A percentile compares a stretch with the other conserved stretches of the same genome.
Evolutionary conservation across 1,140 invertebrate species (phyloP).

Genomic region (Neodiprion pinetum): DNA sequence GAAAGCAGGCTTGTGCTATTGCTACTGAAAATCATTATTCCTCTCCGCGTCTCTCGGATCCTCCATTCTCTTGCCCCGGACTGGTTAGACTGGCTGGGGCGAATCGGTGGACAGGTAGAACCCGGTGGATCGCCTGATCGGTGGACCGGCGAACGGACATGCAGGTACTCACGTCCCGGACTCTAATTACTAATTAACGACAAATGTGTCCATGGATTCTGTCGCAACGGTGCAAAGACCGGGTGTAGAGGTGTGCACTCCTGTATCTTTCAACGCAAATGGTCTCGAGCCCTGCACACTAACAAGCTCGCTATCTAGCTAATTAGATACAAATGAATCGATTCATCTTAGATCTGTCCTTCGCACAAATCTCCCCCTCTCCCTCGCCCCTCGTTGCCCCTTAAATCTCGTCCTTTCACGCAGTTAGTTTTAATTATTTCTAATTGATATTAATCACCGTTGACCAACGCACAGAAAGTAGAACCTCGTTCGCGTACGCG

Average conservation of each 20-base stretch:
- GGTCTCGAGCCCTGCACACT: slow-evolving; percentile 1
- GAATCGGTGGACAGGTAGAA: background rate
- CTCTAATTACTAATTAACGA: slow-evolving; percentile 17
- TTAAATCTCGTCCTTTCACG: background rate
- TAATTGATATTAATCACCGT: slow-evolving; percentile 8
- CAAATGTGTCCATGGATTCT: slow-evolving; percentile 14
- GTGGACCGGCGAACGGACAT: background rate
- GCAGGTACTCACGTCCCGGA: slow-evolving; percentile 7
- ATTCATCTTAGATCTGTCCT: slow-evolving; percentile 5
- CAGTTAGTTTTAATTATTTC: background rate
- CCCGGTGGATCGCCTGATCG: background rate
- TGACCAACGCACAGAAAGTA: background rate
- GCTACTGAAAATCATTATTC: slow-evolving; percentile 7
- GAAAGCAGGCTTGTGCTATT: background rate
- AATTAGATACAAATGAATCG: slow-evolving; percentile 12
- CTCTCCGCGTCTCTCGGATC: background rate
- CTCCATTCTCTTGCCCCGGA: background rate
- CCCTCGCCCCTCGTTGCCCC: background rate
- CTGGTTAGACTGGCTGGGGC: slow-evolving; percentile 4
- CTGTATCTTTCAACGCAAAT: background rate
- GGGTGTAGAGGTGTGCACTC: background rate
- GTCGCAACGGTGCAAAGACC: background rate
- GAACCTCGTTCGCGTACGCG: background rate
- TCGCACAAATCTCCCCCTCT: background rate
- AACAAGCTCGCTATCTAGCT: slow-evolving; percentile 11